phyloP scores from a whole-genome alignment of 2,797 vertebrate species.

The Scyliorhinus canicula region DNA sequence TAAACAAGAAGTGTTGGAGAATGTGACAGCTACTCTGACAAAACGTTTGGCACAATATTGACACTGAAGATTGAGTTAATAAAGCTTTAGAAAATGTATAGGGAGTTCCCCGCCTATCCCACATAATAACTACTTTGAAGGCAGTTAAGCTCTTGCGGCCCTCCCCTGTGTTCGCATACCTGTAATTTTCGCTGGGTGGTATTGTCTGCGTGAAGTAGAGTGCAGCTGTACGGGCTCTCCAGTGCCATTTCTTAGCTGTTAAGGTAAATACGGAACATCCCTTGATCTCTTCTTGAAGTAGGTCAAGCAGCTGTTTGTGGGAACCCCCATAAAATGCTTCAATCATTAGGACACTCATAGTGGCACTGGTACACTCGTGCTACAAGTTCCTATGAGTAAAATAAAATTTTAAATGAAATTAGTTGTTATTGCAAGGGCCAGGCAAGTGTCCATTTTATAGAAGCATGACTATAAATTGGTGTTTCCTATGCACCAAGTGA shows the following conservation, averaged over 20 bases:
- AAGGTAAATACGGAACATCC: constrained; percentile 67
- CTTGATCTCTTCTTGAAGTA: constrained; percentile 64
- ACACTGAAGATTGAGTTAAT: constrained; percentile 46
- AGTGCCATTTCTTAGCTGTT: constrained; percentile 94
- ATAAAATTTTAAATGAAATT: constrained; percentile 16
- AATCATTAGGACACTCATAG: constrained; percentile 72
- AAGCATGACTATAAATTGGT: not conserved
- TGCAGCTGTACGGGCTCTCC: constrained; percentile 82
- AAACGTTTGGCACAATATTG: not conserved
- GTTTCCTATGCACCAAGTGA: not conserved
- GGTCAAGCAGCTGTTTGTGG: constrained; percentile 83
- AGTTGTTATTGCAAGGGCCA: not conserved
- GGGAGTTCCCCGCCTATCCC: constrained; percentile 46
- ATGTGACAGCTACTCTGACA: not conserved
- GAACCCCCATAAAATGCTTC: constrained; percentile 90
- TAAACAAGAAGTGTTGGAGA: constrained; percentile 5
- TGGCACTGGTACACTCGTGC: not conserved
- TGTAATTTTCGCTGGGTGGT: constrained; percentile 66
- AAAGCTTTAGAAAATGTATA: constrained; percentile 46
- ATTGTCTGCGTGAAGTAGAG: constrained; percentile 79
- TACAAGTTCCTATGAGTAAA: constrained; percentile 27
- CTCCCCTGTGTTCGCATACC: constrained; percentile 54
- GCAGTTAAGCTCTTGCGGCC: not conserved
- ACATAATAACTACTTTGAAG: constrained; percentile 38
- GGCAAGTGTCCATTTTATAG: not conserved